A percentile compares a stretch with the other conserved stretches of the same genome.
These are phyloP conservation scores for Ptychadena robeensis DNA, from an alignment of 2,797 vertebrate genomes.

Conservation along the genomic window DNA sequence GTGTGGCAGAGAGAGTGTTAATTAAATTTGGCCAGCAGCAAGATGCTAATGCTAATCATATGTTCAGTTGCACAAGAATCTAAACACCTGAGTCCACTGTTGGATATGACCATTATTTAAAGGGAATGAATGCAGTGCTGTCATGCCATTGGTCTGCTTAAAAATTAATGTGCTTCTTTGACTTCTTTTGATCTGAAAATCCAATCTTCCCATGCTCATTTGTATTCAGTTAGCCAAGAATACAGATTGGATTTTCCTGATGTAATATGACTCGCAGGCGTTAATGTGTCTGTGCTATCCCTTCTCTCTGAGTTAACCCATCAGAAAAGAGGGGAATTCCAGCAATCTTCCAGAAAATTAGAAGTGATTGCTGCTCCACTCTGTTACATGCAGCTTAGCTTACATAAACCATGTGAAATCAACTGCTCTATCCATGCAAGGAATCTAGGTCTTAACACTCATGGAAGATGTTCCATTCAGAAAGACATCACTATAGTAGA, in stretches of 20 bases:
- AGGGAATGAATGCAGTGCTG: slow-evolving; percentile 1
- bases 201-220: slow-evolving; percentile 44
- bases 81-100: slow-evolving; percentile 40
- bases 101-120: slow-evolving; percentile 26
- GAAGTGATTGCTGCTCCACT: slow-evolving; percentile 24
- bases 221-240: slow-evolving; percentile 42
- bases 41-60: slow-evolving; percentile 45
- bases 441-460: too few species aligned
- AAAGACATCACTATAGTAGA: too few species aligned
- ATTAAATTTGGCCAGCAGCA: slow-evolving; percentile 45
- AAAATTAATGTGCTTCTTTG: slow-evolving; percentile 46
- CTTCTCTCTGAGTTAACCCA: slow-evolving; percentile 30
- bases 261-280: slow-evolving; percentile 41
- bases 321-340: slow-evolving; percentile 29
- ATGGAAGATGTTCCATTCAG: too few species aligned
- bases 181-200: slow-evolving; percentile 52
- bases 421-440: too few species aligned
- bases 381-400: background rate
- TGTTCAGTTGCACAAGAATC: slow-evolving; percentile 23
- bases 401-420: background rate
- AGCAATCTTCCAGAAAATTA: slow-evolving; percentile 18
- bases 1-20: slow-evolving; percentile 19
- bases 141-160: slow-evolving; percentile 39
- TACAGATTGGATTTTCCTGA: slow-evolving; percentile 50
- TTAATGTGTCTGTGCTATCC: slow-evolving; percentile 38